Percentiles rank a stretch among this genome's conserved stretches.
Conservation (phyloP, 2,113 vertebrate genomes). For the Malurus melanocephalus region DNA sequence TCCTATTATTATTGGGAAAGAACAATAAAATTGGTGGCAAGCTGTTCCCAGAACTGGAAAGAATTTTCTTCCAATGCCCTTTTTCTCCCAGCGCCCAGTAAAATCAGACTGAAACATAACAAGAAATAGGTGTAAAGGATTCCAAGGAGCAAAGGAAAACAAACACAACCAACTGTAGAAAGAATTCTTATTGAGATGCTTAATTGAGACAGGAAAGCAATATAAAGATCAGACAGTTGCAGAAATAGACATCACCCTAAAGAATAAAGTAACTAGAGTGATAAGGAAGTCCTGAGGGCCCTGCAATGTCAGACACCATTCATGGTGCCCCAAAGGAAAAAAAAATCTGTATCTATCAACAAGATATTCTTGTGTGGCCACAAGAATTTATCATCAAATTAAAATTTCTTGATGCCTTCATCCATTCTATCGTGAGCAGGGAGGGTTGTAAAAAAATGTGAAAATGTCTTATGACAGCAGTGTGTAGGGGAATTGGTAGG, state of each 20-base stretch:
- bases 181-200: not conserved
- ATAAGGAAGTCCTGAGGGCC: not conserved
- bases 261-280: not conserved
- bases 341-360: not conserved
- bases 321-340: not conserved
- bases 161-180: not conserved
- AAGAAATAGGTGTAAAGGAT: not conserved
- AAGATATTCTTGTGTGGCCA: not conserved
- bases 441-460: not conserved
- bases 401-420: not conserved
- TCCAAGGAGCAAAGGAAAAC: not conserved
- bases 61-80: not conserved
- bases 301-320: not conserved
- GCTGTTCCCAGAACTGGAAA: not conserved
- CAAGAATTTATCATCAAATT: not conserved
- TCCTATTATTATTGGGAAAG: not conserved
- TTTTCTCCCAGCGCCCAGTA: not conserved
- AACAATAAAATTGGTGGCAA: not conserved
- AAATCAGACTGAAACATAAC: not conserved
- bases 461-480: not conserved
- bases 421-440: not conserved
- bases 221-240: not conserved
- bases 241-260: not conserved
- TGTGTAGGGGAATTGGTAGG: not conserved
- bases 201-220: not conserved